phyloP scores from a whole-genome alignment of 2,888 invertebrate genomes.

The Charanyca ferruginea region DNA sequence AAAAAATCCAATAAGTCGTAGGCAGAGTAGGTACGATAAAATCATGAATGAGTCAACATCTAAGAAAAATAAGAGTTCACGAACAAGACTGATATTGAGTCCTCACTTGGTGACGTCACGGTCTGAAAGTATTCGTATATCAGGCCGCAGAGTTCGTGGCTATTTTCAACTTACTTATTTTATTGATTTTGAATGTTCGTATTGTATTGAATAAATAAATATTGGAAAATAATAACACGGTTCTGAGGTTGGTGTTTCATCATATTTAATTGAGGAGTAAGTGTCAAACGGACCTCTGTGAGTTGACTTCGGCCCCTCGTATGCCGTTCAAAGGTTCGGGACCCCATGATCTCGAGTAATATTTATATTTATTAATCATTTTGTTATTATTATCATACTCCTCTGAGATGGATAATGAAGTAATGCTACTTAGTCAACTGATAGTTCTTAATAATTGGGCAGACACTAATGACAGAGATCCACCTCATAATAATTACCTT shows the following conservation, averaged over 20 bases:
- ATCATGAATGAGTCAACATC: conserved; percentile 29
- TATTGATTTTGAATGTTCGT: conserved; percentile 31
- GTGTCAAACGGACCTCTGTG: no score
- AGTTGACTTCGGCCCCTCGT: no score
- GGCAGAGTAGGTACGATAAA: conserved; percentile 10
- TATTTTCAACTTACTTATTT: conserved; percentile 28
- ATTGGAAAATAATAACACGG: conserved; percentile 7
- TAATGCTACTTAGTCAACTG: neutral
- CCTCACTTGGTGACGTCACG: conserved; percentile 36
- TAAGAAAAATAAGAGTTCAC: conserved; percentile 30
- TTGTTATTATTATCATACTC: neutral
- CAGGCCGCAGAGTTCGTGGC: conserved; percentile 1
- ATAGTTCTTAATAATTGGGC: conserved; percentile 27
- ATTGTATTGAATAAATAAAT: conserved; percentile 18
- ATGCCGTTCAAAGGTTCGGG: no score
- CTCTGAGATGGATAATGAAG: neutral
- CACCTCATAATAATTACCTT: conserved; percentile 38
- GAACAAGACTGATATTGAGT: conserved; percentile 24
- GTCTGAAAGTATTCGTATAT: conserved; percentile 24
- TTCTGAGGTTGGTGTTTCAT: neutral
- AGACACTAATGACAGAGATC: conserved; percentile 35
- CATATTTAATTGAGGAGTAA: no score
- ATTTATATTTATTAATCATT: no score
- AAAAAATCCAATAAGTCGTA: conserved; percentile 12
- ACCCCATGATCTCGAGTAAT: no score